A percentile compares a stretch with the other conserved stretches of the same genome.
Conservation (phyloP, 2,113 vertebrate genomes). For the Perca fluviatilis region DNA sequence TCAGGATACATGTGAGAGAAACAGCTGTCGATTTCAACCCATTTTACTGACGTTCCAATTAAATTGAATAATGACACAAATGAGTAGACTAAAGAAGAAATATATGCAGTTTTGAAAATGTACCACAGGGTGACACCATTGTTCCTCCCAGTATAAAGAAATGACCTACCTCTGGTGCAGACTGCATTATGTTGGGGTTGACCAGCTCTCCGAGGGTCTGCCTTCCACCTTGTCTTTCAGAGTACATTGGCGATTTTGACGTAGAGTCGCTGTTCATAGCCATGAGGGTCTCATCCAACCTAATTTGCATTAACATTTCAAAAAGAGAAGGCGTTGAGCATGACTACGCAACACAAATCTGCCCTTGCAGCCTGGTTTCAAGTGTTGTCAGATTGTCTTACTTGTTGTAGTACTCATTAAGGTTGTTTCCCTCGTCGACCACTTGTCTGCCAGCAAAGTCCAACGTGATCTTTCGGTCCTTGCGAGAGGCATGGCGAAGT, state of each 20-base stretch:
- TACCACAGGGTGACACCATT: not conserved
- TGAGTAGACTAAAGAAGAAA: not conserved
- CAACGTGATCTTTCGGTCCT: conserved; percentile 91
- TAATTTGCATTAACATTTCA: conserved; percentile 59
- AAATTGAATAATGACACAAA: not conserved
- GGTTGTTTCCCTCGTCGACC: conserved; percentile 87
- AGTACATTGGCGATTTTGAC: conserved; percentile 63
- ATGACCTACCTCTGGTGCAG: conserved; percentile 88
- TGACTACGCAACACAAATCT: not conserved
- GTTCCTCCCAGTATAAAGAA: not conserved
- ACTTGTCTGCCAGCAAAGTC: conserved; percentile 96
- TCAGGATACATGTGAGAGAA: not conserved
- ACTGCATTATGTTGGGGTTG: conserved; percentile 91
- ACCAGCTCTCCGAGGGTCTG: conserved; percentile 85
- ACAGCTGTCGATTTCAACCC: not conserved
- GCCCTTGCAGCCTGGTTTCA: not conserved
- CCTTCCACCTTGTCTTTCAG: conserved; percentile 57
- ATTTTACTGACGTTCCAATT: not conserved
- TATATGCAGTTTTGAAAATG: not conserved
- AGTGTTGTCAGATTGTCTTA: conserved; percentile 1
- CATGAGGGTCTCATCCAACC: conserved; percentile 91
- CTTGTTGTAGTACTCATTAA: conserved; percentile 92
- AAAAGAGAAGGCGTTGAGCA: not conserved
- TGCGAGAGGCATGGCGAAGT: conserved; percentile 91
- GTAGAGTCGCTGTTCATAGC: conserved; percentile 83